Conservation (phyloP, 1,140 invertebrate genomes). For the Calephelis virginiensis region DNA sequence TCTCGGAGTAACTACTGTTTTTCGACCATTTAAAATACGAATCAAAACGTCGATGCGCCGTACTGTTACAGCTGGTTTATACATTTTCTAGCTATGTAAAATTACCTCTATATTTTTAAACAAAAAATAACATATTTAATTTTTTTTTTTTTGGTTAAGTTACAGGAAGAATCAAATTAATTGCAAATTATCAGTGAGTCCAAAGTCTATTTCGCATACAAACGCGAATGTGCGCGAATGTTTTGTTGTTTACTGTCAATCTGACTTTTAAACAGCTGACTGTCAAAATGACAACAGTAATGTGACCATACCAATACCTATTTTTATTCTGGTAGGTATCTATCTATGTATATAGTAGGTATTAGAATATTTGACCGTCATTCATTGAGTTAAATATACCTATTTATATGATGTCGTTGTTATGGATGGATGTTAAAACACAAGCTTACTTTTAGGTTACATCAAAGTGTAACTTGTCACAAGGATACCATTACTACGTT, state of each 20-base stretch:
- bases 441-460: no score
- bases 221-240: not conserved
- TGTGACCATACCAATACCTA: not conserved
- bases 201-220: constrained; percentile 33
- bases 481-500: no score
- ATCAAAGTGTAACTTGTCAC: no score
- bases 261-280: constrained; percentile 35
- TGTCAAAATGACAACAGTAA: not conserved
- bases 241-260: constrained; percentile 24
- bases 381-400: no score
- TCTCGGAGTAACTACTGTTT: constrained; percentile 51
- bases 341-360: no score
- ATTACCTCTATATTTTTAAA: constrained; percentile 19
- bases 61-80: constrained; percentile 60
- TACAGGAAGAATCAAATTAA: constrained; percentile 3
- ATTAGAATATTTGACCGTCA: no score
- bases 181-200: constrained; percentile 29
- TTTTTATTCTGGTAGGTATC: no score
- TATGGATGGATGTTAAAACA: no score
- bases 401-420: no score
- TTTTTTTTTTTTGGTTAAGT: constrained; percentile 1
- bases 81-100: constrained; percentile 45
- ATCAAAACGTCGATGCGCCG: constrained; percentile 72
- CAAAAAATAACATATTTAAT: constrained; percentile 20
- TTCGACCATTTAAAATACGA: constrained; percentile 65